Base-by-base conservation (phyloP, 2,113 vertebrate genomes). In the Macroglossus sobrinus region DNA sequence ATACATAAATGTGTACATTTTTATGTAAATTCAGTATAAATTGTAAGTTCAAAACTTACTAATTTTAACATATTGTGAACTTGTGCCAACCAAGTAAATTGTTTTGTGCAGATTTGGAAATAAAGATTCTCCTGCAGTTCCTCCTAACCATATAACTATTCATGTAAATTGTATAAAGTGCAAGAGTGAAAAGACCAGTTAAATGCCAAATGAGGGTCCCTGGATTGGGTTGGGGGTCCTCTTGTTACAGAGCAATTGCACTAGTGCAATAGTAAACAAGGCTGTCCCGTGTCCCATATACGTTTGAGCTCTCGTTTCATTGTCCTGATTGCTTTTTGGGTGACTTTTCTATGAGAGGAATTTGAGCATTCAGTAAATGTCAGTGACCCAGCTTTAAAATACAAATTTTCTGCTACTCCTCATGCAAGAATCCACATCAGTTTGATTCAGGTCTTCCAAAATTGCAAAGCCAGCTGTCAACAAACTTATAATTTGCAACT, bases 321-420 rank as follows among this genome's bases (percentile, higher is more conserved):
- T 26, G 35, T 35, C 53, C 87, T 84, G 9, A 7, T 59, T 88
- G 14, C 16, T 78, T 81, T 81, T 35, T 40, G 19, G 69, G 38
- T 80, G 50, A 59, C 43, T 80, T 79, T 93, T 61, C 75, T 47
- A 2, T 50, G 47, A 80, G 40, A 86, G 50, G 22, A 81, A 92
- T 78, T 40, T 74, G 38, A 78, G n/a, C 22, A 66, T 57, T 86
- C 82, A 47, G 2, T 47, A 76, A 93, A 71, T 33, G 85, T 45
- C 61, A 79, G 75, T 76, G 55, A 95, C 81, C 30, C 40, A 88
- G 61, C 38, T 69, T 94, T 84, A n/a, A 93, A 75, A 76, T 53
- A 61, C 33, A 75, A 93, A 75, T 79, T 61, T 78, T 50, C 59
- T 86, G 61, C 18, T 89, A 43, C 21, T 89, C 43, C 33, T 57